These are phyloP conservation scores for Sebastes hubbsi DNA, from an alignment of 2,797 vertebrate genomes.

Conservation along the genomic window DNA sequence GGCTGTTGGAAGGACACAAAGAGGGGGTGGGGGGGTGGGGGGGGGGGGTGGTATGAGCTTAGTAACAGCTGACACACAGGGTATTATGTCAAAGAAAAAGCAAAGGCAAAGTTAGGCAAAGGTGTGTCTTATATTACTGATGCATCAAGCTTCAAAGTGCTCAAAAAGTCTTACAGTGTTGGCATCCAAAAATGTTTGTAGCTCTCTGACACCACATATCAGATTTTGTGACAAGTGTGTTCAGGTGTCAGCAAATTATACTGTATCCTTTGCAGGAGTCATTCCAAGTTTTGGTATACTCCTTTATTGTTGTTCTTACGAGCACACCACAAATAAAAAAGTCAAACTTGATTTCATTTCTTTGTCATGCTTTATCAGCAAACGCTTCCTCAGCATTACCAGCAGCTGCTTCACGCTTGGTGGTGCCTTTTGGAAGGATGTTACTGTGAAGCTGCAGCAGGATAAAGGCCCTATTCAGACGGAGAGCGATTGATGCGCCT, in stretches of 20 bases:
- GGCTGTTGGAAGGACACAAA: constrained; percentile 81
- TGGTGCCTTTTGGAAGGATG: not conserved
- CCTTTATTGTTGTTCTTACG: not conserved
- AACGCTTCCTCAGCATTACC: not conserved
- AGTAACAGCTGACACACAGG: constrained; percentile 23
- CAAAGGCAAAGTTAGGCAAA: not conserved
- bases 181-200: not conserved
- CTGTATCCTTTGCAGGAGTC: not conserved
- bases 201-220: not conserved
- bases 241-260: not conserved
- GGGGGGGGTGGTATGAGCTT: constrained; percentile 14
- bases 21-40: not conserved
- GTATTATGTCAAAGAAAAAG: not conserved
- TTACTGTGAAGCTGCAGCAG: not conserved
- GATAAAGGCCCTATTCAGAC: not conserved
- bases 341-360: not conserved
- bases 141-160: constrained; percentile 11
- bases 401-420: not conserved
- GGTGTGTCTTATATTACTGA: constrained; percentile 3
- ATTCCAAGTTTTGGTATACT: not conserved
- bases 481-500: not conserved
- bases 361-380: constrained; percentile 6
- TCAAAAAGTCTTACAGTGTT: not conserved
- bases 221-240: not conserved
- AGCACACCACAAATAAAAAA: not conserved